Evolutionary conservation across 2,797 vertebrate species (phyloP).

Genomic region (Darevskia nairensis): DNA sequence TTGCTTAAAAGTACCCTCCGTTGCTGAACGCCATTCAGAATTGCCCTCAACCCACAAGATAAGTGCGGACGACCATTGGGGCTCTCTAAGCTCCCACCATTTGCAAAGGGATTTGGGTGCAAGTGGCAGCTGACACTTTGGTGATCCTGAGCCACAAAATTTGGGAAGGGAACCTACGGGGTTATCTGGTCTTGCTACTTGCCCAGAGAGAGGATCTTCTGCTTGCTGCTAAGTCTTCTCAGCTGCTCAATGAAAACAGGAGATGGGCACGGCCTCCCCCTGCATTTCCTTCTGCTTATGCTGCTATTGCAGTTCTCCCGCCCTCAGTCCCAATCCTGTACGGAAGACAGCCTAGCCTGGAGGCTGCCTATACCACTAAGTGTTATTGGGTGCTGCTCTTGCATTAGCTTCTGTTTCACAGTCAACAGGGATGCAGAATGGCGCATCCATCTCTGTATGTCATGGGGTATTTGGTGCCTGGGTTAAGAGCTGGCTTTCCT

Average conservation of each 20-base stretch:
- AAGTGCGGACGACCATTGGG: too few species aligned
- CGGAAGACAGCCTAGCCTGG: background rate
- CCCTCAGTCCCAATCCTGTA: too few species aligned
- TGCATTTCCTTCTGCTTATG: too few species aligned
- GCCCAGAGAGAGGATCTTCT: background rate
- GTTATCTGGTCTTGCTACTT: background rate
- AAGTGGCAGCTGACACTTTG: too few species aligned
- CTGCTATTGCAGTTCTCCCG: too few species aligned
- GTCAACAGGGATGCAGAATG: rapidly evolving
- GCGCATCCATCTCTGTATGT: background rate
- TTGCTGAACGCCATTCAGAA: background rate
- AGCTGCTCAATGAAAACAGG: too few species aligned
- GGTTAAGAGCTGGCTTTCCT: too few species aligned
- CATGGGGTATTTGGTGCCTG: too few species aligned
- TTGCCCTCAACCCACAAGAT: background rate
- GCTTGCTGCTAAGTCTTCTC: background rate
- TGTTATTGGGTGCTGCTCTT: background rate
- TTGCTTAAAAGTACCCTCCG: background rate
- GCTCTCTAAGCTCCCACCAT: too few species aligned
- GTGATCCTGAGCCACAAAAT: background rate
- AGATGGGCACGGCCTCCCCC: too few species aligned
- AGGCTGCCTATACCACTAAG: background rate
- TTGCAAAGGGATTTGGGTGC: too few species aligned
- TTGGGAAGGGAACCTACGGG: background rate
- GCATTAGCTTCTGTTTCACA: background rate